These are phyloP conservation scores for Chaetorhynchus papuensis DNA, from an alignment of 2,113 vertebrate genomes.

Conservation along the genomic window DNA sequence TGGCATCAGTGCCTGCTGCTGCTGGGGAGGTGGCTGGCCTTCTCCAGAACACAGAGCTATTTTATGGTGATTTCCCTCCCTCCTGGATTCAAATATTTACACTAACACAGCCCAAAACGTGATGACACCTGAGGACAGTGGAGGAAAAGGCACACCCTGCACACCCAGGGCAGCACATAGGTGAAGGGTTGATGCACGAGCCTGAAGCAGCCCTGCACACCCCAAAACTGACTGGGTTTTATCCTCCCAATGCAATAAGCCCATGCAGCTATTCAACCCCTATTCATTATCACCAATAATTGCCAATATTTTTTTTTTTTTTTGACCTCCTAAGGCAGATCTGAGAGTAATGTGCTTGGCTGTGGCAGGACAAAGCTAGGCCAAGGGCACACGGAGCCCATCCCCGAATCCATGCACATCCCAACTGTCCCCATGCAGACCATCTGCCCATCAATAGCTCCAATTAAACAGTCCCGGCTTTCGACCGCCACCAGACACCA, in stretches of 20 bases:
- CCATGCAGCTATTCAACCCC: not conserved
- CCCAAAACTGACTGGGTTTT: not conserved
- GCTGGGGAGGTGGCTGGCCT: not conserved
- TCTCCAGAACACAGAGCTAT: not conserved
- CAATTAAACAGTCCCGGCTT: not conserved
- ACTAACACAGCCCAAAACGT: not conserved
- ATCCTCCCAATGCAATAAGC: not conserved
- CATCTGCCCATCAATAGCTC: conserved; percentile 20
- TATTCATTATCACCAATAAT: not conserved
- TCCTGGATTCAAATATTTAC: not conserved
- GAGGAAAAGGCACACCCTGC: not conserved
- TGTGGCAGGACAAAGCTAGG: not conserved
- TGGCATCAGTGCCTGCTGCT: not conserved
- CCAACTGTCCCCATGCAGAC: not conserved
- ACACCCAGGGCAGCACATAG: not conserved
- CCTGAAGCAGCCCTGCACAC: not conserved
- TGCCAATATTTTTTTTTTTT: not conserved
- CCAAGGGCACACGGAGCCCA: not conserved
- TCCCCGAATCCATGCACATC: not conserved
- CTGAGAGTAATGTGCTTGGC: not conserved
- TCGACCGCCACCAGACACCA: not conserved
- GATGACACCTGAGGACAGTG: not conserved
- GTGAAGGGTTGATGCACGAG: not conserved
- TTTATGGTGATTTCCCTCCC: not conserved
- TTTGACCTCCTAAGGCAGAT: not conserved